Conservation (phyloP, 1,140 invertebrate species). For the Thalassaphorura encarpata region DNA sequence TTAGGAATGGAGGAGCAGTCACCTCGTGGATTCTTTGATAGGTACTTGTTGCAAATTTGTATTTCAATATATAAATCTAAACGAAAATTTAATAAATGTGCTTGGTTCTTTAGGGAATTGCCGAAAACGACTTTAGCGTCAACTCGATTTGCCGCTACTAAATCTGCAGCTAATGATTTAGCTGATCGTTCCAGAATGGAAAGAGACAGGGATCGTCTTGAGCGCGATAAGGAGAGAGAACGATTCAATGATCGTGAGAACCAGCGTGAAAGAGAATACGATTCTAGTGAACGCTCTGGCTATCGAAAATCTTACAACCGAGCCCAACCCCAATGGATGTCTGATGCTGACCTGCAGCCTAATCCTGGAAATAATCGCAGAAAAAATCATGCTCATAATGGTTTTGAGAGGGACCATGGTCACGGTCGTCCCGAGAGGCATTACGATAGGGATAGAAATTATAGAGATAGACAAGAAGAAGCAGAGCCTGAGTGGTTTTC, state of each 20-base stretch:
- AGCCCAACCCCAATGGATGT: background rate
- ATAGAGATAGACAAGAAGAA: slow-evolving; percentile 33
- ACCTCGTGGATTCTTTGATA: slow-evolving; percentile 10
- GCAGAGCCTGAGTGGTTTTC: slow-evolving; percentile 55
- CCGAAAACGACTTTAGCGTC: background rate
- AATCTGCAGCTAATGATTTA: no score
- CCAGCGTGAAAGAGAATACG: background rate
- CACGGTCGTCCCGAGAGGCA: background rate
- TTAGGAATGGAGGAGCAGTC: no score
- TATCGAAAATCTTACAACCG: background rate
- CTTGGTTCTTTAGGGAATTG: background rate
- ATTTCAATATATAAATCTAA: slow-evolving; percentile 14
- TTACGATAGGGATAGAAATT: background rate
- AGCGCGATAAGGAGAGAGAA: slow-evolving; percentile 15
- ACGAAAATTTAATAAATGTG: background rate
- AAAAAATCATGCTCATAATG: background rate
- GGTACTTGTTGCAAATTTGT: slow-evolving; percentile 12
- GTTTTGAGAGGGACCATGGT: background rate
- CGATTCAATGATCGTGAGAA: slow-evolving; percentile 7
- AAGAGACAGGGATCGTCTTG: background rate
- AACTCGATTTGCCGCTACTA: no score
- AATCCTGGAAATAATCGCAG: slow-evolving; percentile 14
- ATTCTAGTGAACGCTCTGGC: background rate
- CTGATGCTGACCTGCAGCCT: background rate
- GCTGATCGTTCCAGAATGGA: no score